Percentiles rank a stretch among this genome's conserved stretches.
These are phyloP conservation scores for Periplaneta americana DNA, from an alignment of 1,140 invertebrate genomes.

Conservation along the genomic window DNA sequence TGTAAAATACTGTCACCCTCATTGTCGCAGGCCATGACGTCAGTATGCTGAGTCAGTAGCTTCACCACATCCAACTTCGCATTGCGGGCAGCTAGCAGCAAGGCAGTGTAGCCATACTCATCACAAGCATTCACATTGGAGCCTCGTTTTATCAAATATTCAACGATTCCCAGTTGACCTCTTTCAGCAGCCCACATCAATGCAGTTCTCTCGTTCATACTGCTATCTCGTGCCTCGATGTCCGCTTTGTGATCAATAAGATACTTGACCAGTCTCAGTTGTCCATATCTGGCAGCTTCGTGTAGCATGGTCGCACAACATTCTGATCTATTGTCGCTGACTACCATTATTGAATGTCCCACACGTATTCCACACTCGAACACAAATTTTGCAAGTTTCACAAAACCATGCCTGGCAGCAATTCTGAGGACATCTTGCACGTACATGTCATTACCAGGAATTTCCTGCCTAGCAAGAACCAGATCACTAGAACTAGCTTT, in stretches of 20 bases:
- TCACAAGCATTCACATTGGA: not conserved
- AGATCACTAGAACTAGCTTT: not conserved
- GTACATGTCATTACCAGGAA: not conserved
- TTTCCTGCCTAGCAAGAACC: not conserved
- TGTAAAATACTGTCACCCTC: not conserved
- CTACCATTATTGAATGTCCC: not conserved
- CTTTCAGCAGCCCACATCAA: not conserved
- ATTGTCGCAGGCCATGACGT: no score
- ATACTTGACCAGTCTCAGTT: not conserved
- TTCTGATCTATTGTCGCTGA: not conserved
- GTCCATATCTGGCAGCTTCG: not conserved
- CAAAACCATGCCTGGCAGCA: not conserved
- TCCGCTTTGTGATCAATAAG: not conserved
- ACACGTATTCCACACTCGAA: not conserved
- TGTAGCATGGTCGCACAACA: not conserved
- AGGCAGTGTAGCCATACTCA: not conserved
- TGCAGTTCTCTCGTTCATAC: not conserved
- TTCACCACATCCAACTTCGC: not conserved
- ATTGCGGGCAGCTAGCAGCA: not conserved
- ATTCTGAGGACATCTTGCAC: not conserved
- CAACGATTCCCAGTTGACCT: not conserved
- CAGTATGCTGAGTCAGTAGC: not conserved
- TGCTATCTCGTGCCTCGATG: not conserved
- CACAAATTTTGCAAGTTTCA: not conserved
- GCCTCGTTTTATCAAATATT: not conserved